Evolutionary conservation across 2,113 vertebrate genomes (phyloP).

Genomic region (Porphyrio hochstetteri): DNA sequence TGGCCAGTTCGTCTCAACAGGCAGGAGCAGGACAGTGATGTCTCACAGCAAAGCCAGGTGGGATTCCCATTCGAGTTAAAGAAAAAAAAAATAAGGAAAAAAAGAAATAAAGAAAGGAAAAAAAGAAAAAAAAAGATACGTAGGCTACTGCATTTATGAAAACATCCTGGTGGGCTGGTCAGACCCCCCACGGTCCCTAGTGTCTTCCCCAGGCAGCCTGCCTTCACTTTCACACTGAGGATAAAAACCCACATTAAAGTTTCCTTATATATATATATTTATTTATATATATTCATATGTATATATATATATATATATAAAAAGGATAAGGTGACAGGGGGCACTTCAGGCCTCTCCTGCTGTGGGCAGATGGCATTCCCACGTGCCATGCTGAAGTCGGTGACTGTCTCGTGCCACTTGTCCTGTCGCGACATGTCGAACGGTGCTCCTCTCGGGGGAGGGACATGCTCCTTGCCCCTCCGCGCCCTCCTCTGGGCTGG

Average conservation of each 20-base stretch:
- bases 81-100: not conserved
- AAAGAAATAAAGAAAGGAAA: not conserved
- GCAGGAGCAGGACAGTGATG: constrained; percentile 23
- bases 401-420: not conserved
- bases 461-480: not conserved
- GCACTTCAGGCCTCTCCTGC: not conserved
- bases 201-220: constrained; percentile 42
- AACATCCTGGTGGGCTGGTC: constrained; percentile 19
- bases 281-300: constrained; percentile 58
- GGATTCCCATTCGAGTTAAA: not conserved
- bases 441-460: not conserved
- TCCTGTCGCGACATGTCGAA: not conserved
- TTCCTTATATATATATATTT: constrained; percentile 54
- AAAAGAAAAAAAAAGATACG: not conserved
- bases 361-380: not conserved
- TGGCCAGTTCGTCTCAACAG: constrained; percentile 35
- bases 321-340: constrained; percentile 55
- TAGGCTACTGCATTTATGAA: not conserved
- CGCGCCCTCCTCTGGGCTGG: not conserved
- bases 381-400: not conserved
- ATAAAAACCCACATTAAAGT: constrained; percentile 54
- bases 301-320: constrained; percentile 42
- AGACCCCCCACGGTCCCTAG: not conserved
- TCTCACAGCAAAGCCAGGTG: constrained; percentile 59
- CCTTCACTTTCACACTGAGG: constrained; percentile 32